These are phyloP conservation scores for Porites rus DNA, from an alignment of 92 coral and sea anemone genomes.

Conservation along the genomic window DNA sequence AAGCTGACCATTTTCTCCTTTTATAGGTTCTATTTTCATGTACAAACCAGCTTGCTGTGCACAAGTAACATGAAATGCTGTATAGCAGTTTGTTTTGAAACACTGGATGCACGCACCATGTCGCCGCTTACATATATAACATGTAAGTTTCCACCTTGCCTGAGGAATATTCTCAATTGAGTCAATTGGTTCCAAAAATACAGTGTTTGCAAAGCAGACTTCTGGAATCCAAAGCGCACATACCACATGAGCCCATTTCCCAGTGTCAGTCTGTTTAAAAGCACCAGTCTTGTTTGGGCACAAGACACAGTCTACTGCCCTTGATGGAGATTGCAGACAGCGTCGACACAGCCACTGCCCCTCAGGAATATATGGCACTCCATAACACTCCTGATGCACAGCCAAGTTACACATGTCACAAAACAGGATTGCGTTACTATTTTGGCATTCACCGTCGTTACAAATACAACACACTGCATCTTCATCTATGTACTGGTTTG, in stretches of 20 bases:
- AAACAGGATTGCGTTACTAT: conserved; percentile 97
- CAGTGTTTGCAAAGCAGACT: conserved; percentile 99
- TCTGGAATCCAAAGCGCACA: conserved; percentile 99
- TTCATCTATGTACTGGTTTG: conserved; percentile 99
- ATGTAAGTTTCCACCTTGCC: conserved; percentile 96
- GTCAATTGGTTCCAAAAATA: conserved; percentile 98
- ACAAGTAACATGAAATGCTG: conserved; percentile 99
- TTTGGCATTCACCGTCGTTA: conserved; percentile 99
- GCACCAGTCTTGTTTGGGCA: conserved; percentile 99
- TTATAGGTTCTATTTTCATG: conserved; percentile 98
- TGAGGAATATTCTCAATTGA: conserved; percentile 97
- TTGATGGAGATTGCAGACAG: conserved; percentile 98
- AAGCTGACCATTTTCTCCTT: conserved; percentile 89
- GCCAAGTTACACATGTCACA: conserved; percentile 99
- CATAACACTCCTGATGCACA: conserved; percentile 99
- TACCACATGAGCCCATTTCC: conserved; percentile 98
- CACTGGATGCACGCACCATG: conserved; percentile 99
- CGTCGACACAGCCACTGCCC: conserved; percentile 99
- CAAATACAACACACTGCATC: conserved; percentile 99
- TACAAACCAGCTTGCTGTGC: conserved; percentile 99
- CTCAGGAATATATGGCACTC: conserved; percentile 99
- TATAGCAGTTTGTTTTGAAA: conserved; percentile 98
- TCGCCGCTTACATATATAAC: conserved; percentile 96
- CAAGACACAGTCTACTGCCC: conserved; percentile 96
- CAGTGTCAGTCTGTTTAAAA: conserved; percentile 98